A percentile compares a stretch with the other conserved stretches of the same genome.
phyloP scores from a whole-genome alignment of 1,140 invertebrate species.

The Nasonia longicornis region DNA sequence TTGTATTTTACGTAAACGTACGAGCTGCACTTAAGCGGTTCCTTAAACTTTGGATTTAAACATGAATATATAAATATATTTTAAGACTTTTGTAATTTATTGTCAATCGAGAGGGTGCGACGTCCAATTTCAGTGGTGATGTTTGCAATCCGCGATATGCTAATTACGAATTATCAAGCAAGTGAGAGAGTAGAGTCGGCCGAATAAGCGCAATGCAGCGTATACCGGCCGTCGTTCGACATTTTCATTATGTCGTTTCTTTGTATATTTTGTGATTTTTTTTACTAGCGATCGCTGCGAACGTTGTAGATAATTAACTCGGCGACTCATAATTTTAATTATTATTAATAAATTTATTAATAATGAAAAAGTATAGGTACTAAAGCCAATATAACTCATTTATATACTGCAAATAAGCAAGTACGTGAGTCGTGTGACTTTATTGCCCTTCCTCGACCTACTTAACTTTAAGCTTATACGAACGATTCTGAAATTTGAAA shows the following conservation, averaged over 20 bases:
- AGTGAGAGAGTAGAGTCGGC: constrained; percentile 23
- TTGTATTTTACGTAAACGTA: constrained; percentile 36
- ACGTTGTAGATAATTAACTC: constrained; percentile 69
- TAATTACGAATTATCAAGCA: constrained; percentile 33
- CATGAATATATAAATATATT: constrained; percentile 42
- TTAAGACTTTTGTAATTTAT: constrained; percentile 48
- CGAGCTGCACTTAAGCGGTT: constrained; percentile 17
- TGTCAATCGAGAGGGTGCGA: constrained; percentile 32
- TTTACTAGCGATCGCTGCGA: constrained; percentile 51
- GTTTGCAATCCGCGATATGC: constrained; percentile 19
- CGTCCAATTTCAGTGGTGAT: constrained; percentile 16
- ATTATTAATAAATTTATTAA: constrained; percentile 55
- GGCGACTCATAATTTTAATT: constrained; percentile 64
- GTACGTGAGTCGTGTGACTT: constrained; percentile 42
- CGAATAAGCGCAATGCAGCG: neutral
- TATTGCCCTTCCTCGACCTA: constrained; percentile 41
- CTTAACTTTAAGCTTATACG: constrained; percentile 37
- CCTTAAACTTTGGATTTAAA: constrained; percentile 27
- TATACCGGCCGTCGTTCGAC: constrained; percentile 14
- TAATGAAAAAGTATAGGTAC: constrained; percentile 62
- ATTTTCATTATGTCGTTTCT: constrained; percentile 49
- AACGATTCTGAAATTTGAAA: constrained; percentile 35
- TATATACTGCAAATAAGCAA: constrained; percentile 45
- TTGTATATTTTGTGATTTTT: constrained; percentile 71
- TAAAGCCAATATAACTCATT: constrained; percentile 62